Base-by-base conservation (phyloP, 2,113 vertebrate genomes). In the Myrmophylax atrothorax region DNA sequence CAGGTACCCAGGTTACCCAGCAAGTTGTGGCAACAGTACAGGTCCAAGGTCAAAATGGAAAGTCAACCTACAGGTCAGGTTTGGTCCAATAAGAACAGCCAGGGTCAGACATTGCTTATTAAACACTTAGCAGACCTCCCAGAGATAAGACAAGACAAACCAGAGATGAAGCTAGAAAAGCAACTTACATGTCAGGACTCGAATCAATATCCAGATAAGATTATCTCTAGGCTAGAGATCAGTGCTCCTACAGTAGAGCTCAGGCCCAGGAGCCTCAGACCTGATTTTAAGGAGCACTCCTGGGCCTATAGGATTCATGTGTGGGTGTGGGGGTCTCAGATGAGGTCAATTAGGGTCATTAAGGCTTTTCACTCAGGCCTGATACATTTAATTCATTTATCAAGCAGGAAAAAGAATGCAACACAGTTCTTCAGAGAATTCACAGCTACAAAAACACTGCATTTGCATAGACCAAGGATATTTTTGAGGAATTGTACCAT, bases 11-110 rank as follows among this genome's bases (percentile, higher is more conserved):
- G 11, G 8, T 47, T 31, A 44, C 8, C 24, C 17, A 56, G 8
- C 9, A 60, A 55, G 3, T 12, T 26, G 1, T 1, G 1, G 14
- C 5, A 31, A 44, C 1, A 0, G 15, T 18, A 0, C 5, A 64
- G 14, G 18, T 22, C 52, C 8, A 62, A 86, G 16, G 16, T n/a
- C 8, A 89, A 55, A 56, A 3, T 14, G 73, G 5, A 63, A 74
- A 35, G 35, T 3, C 20, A 9, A 44, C 8, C 53, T 31, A 53
- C 15, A 53, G 6, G 46, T 22, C 12, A 52, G 7, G 1, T 37
- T 40, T 40, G 3, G 10, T 24, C 3, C 9, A 62, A 4, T n/a
- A 67, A 66, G 6, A 76, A 3, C 10, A 72, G 2, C 5, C 14
- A 76, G 12, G 3, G 3, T 29, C 52, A 63, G 10, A 62, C 40